Conservation (phyloP, 2,113 vertebrate species). For the Polypterus bichir region DNA sequence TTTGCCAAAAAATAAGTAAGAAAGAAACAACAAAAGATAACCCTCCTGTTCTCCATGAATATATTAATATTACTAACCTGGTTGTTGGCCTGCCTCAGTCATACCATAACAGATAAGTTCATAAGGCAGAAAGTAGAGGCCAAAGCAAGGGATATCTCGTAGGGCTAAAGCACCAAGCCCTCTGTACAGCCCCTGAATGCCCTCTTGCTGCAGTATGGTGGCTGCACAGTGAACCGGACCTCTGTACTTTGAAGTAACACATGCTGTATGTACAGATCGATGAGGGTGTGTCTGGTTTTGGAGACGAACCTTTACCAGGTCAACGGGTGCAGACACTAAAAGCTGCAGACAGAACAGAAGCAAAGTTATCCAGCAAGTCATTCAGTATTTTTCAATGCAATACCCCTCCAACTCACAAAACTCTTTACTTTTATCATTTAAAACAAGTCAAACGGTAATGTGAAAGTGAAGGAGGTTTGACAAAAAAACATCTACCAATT, state of each 20-base stretch:
- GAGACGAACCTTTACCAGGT: constrained; percentile 70
- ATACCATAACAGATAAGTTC: constrained; percentile 40
- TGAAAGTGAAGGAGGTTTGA: too few relatives aligned
- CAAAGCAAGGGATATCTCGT: constrained; percentile 56
- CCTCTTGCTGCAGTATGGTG: constrained; percentile 49
- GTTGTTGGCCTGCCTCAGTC: constrained; percentile 33
- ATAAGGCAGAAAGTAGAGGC: constrained; percentile 61
- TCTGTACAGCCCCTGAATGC: constrained; percentile 49
- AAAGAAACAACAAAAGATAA: too few relatives aligned
- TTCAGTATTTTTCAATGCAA: background rate
- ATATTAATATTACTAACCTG: constrained; percentile 37
- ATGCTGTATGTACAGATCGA: background rate
- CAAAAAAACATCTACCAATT: too few relatives aligned
- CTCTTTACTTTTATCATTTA: too few relatives aligned
- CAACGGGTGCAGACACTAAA: constrained; percentile 47
- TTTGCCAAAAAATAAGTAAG: too few relatives aligned
- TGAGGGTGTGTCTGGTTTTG: constrained; percentile 48
- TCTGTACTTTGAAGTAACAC: constrained; percentile 27
- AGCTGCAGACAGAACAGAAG: constrained; percentile 35
- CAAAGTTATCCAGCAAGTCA: background rate
- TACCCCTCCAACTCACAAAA: too few relatives aligned
- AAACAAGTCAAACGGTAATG: too few relatives aligned
- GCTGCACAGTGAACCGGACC: constrained; percentile 51
- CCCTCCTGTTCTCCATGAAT: too few relatives aligned
- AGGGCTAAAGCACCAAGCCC: constrained; percentile 51